Evolutionary conservation across 2,888 invertebrate species (phyloP), one percentile per base, ranked within the genome.

Genomic region (Euplagia quadripunctaria): DNA sequence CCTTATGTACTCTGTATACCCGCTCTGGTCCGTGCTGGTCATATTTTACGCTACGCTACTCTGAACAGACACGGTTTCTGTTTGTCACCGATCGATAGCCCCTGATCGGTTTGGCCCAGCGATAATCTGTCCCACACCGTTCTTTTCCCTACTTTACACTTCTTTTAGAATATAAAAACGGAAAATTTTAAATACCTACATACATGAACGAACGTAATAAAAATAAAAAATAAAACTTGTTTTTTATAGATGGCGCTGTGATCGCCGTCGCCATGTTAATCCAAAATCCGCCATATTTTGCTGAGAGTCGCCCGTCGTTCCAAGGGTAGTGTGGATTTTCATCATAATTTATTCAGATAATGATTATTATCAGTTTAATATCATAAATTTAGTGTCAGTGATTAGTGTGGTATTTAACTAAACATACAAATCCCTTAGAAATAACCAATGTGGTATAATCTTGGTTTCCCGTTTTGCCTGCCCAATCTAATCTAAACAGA

Each of bases 401-500:
- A 85, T 90, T 90, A 91, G 93, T 94, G 94, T 86, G 88, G 84
- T 88, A 89, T 87, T 87, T 87, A 81, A 85, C 87, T 83, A 89
- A 87, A 84, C 83, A 83, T 83, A 86, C 82, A 86, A 89, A 82
- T 87, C 75, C 85, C 79, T 85, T 85, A 87, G 79, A 80, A 81
- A 82, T 87, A 85, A 88, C 92, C 89, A 85, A 94, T 94, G 94
- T 91, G 89, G 91, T 91, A 83, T 85, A 92, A 87, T 89, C 85
- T 89, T 84, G 84, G 90, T 93, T 94, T 94, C 92, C 91, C 92
- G 93, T 93, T 92, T 92, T 92, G 93, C 92, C 94, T 93, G 89
- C 89, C 91, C 94, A 94, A 94, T 94, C 94, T 94, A 94, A 95
- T 94, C 96, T 96, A 97, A 97, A 97, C 96, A 97, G 97, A 97